Conservation (phyloP, 1,140 invertebrate genomes). For the Drosophila busckii region DNA sequence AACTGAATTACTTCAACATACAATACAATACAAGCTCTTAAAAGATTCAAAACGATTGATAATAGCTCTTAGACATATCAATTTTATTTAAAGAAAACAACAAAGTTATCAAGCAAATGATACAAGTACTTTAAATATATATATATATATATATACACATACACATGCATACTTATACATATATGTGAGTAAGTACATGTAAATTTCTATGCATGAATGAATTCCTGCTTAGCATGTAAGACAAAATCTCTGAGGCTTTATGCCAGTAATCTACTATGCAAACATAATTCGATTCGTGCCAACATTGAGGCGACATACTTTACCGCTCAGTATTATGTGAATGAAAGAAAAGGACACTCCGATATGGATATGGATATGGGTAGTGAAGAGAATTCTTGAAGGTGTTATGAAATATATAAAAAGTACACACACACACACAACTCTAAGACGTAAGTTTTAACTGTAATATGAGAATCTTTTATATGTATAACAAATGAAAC, state of each 20-base stretch:
- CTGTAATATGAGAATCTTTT: slow-evolving; percentile 66
- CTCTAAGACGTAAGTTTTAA: slow-evolving; percentile 71
- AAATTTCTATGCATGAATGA: slow-evolving; percentile 42
- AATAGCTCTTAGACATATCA: slow-evolving; percentile 79
- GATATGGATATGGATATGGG: too few species aligned
- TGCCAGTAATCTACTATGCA: slow-evolving; percentile 7
- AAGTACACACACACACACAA: slow-evolving; percentile 65
- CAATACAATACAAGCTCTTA: slow-evolving; percentile 57
- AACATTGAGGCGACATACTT: slow-evolving; percentile 28
- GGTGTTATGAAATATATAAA: slow-evolving; percentile 30
- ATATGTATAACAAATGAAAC: slow-evolving; percentile 65
- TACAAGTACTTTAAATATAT: slow-evolving; percentile 27
- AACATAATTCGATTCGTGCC: neutral
- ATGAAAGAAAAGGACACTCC: slow-evolving; percentile 18
- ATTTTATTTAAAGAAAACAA: slow-evolving; percentile 58
- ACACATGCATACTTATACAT: slow-evolving; percentile 7
- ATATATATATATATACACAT: slow-evolving; percentile 25
- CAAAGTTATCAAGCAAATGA: slow-evolving; percentile 1
- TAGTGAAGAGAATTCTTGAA: neutral
- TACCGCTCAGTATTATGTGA: slow-evolving; percentile 58
- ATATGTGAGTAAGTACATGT: slow-evolving; percentile 20
- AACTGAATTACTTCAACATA: slow-evolving; percentile 61
- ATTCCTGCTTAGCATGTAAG: slow-evolving; percentile 63
- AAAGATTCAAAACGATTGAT: slow-evolving; percentile 78
- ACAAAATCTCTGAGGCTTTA: slow-evolving; percentile 39